Base-by-base conservation (phyloP, 2,797 vertebrate species). In the Xerus rutilus region DNA sequence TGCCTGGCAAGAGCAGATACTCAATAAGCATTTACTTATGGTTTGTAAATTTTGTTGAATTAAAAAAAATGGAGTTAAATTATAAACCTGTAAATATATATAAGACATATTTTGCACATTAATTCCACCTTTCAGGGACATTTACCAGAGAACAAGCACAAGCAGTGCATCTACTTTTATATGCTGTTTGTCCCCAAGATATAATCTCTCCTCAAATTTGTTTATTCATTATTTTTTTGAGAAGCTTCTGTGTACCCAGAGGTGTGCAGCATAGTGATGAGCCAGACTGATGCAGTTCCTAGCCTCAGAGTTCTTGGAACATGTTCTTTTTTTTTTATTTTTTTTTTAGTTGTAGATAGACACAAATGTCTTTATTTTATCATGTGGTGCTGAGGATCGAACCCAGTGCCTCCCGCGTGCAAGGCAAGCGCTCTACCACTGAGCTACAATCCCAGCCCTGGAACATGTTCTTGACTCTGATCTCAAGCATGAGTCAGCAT, bases 141-240 rank as follows among this genome's bases (percentile, higher is more conserved):
- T 82, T 94, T 73, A 47, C 32, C 85, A 62, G 54, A 89, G 72
- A 82, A 78, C 35, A 52, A 86, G 72, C 43, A n/a, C 59, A 47
- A 86, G 21, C 25, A 73, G 11, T 65, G 47, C 65, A 52, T 91
- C 47, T 54, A 54, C 67, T 91, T 91, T 86, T 47, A 45, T 12
- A 23, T 39, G 28, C n/a, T 64, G 7, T 92, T 93, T 92, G 64
- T 64, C 81, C 91, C 88, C 54, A 70, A 64, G n/a, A 23, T 39
- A 47, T 76, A n/a, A n/a, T 79, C 39, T 92, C 54, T 83, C 62
- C 84, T 97, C 88, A 6, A 47, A 72, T 92, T 79, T 49, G 30
- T 90, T 73, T 39, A 45, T 2, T 64, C 30, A 5, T 52, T 65
- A 52, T 52, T 87, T 15, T 15, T 32, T 7, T 73, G 72, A 79